phyloP scores from a whole-genome alignment of 2,888 invertebrate genomes.

The Sphinx pinastri region DNA sequence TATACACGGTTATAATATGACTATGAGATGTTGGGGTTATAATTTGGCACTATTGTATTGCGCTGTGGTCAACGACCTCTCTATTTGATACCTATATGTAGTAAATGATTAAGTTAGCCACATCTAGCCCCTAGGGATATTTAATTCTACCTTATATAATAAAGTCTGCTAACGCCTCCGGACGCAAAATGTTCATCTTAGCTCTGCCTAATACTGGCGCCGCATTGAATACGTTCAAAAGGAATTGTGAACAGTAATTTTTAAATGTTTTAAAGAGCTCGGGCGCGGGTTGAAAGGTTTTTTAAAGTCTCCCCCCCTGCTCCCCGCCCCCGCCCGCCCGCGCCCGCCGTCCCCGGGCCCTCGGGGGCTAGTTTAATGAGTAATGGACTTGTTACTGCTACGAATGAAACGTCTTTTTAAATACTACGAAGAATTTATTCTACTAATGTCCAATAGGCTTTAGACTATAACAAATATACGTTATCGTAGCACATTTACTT shows the following conservation, averaged over 20 bases:
- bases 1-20: too few relatives aligned
- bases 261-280: conserved; percentile 18
- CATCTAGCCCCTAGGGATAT: neutral
- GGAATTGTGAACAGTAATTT: conserved; percentile 15
- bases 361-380: conserved; percentile 7
- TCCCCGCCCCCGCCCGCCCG: too few relatives aligned
- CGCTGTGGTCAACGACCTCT: too few relatives aligned
- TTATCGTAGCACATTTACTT: neutral
- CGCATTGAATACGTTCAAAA: neutral
- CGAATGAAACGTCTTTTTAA: neutral
- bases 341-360: neutral
- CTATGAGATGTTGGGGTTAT: too few relatives aligned
- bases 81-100: too few relatives aligned
- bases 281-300: conserved; percentile 14
- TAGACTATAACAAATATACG: neutral
- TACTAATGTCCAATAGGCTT: neutral
- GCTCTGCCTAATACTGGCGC: neutral
- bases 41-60: too few relatives aligned
- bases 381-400: conserved; percentile 10
- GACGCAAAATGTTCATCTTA: neutral
- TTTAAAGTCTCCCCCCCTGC: neutral
- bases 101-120: too few relatives aligned
- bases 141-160: neutral
- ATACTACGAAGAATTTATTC: neutral
- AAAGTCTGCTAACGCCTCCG: neutral